Base-by-base conservation (phyloP, 2,113 vertebrate genomes). In the Thamnophis sirtalis region DNA sequence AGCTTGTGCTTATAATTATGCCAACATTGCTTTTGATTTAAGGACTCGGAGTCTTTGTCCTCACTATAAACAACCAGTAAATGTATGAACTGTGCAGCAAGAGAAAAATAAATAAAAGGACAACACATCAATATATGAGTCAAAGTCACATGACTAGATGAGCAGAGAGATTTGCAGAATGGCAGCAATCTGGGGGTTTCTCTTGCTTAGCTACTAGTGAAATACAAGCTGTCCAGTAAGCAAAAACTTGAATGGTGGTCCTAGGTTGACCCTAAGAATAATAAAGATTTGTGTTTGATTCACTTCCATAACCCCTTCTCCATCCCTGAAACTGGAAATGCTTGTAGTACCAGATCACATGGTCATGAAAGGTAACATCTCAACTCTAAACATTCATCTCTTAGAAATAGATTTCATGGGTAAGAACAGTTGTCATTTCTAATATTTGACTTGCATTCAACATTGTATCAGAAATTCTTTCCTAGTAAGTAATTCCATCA, bases 1-100 rank as follows among this genome's bases (percentile, higher is more conserved):
- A 96, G 93, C 93, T 94, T 58, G 60, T 11, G 11, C 94, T 95
- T 95, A 97, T 96, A 96, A 97, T 97, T 97, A 96, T 95, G 96
- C 94, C 94, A 93, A 89, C 38, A 9, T 88, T 48, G 63, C 92
- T 94, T 95, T 94, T 97, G 96, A 97, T 97, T 97, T 97, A 97
- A 93, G 95, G 96, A 97, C 96, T 96, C 94, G 89, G 95, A 96
- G 97, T 95, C 92, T 95, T 95, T 96, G 95, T 96, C 95, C 95
- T 93, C 53, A 94, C 96, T 91, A 96, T 96, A 97, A 97, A 97
- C 96, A 96, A 96, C 95, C 95, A 68, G 92, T 96, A 96, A 96
- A 96, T 94, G 94, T 95, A 93, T 19, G 92, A 96, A 95, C 92
- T 93, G 80, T 89, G 93, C 93, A 96, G 94, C 95, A 94, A 94